Conservation (phyloP, 2,113 vertebrate genomes). For the Chaenogobius annularis region DNA sequence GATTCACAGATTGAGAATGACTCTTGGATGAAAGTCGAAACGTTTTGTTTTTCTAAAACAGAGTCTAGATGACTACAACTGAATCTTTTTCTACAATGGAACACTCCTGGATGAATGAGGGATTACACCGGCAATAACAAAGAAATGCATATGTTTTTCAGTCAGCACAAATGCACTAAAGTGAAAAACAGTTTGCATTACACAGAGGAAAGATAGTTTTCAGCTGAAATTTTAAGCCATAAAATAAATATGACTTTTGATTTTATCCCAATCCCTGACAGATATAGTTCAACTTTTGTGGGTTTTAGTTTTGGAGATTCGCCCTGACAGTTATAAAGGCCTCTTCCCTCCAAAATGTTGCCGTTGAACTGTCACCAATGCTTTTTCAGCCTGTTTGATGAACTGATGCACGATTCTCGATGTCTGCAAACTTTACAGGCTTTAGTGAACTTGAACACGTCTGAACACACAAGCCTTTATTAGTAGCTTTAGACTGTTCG, state of each 20-base stretch:
- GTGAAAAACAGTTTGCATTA: background rate
- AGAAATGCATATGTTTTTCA: no score
- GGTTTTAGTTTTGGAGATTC: background rate
- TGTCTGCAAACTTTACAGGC: conserved; percentile 33
- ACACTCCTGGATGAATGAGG: no score
- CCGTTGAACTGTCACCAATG: conserved; percentile 45
- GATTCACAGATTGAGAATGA: no score
- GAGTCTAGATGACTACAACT: no score
- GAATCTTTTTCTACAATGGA: no score
- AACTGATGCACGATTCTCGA: conserved; percentile 48
- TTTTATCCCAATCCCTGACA: background rate
- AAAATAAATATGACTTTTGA: background rate
- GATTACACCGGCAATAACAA: no score
- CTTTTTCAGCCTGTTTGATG: conserved; percentile 45
- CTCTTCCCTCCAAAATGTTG: background rate
- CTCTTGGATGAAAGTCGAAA: no score
- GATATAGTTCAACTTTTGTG: no score
- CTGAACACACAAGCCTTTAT: conserved; percentile 44
- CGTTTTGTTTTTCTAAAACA: no score
- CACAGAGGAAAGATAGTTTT: background rate
- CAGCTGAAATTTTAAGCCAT: no score
- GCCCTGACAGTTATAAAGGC: background rate
- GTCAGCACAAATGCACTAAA: background rate
- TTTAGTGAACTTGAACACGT: conserved; percentile 32
- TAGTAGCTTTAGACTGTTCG: conserved; percentile 33